These are phyloP conservation scores for Arctopsyche grandis DNA, from an alignment of 1,140 invertebrate genomes.

Conservation along the genomic window DNA sequence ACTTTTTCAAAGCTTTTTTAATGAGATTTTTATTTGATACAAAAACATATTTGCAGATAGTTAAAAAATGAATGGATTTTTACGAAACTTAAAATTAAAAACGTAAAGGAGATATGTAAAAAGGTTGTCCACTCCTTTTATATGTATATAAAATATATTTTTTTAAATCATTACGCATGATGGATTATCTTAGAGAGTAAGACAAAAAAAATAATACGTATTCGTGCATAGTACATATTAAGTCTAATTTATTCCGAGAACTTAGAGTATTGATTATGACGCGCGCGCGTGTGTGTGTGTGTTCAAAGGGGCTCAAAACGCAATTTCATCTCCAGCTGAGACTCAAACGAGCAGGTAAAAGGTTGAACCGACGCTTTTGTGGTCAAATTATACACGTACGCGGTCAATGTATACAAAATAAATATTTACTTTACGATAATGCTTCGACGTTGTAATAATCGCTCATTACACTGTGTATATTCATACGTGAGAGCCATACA, in stretches of 20 bases:
- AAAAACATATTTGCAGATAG: no score
- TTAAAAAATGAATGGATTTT: no score
- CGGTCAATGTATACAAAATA: not conserved
- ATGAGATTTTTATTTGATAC: no score
- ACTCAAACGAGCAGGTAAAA: not conserved
- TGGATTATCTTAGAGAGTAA: not conserved
- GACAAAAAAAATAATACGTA: no score
- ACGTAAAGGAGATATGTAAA: no score
- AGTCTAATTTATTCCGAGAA: not conserved
- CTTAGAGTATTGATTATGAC: slow-evolving; percentile 5
- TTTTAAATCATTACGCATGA: not conserved
- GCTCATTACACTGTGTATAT: not conserved
- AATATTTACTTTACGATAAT: slow-evolving; percentile 2
- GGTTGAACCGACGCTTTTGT: not conserved
- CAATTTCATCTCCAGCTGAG: slow-evolving; percentile 14
- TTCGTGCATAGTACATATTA: not conserved
- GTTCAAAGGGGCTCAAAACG: not conserved
- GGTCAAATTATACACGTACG: not conserved
- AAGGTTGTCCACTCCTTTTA: no score
- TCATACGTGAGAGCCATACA: no score
- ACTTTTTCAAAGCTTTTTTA: no score
- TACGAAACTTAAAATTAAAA: no score
- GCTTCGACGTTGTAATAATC: not conserved
- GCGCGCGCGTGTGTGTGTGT: not conserved
- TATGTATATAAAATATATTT: not conserved